Conservation (phyloP, 2,888 invertebrate species). For the Barypeithes pellucidus region DNA sequence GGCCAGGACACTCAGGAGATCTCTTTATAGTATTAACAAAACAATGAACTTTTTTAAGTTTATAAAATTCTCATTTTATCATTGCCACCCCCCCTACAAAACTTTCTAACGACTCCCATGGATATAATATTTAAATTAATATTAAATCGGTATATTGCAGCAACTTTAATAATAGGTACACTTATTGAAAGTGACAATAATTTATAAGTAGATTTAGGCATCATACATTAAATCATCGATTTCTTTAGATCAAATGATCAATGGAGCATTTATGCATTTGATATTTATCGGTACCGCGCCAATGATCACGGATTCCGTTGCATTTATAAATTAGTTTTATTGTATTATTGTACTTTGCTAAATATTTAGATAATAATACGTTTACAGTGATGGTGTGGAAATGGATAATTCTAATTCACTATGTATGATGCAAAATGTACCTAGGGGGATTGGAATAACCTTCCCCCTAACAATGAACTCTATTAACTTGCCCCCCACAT, state of each 20-base stretch:
- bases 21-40: too few species aligned
- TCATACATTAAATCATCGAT: slow-evolving; percentile 22
- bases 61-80: too few species aligned
- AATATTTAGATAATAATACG: neutral
- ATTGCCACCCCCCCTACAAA: too few species aligned
- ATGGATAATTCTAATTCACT: neutral
- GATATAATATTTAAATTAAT: neutral
- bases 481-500: too few species aligned
- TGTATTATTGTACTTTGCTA: slow-evolving; percentile 17
- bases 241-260: slow-evolving; percentile 17
- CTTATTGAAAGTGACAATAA: slow-evolving; percentile 33
- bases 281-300: neutral
- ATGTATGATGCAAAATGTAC: too few species aligned
- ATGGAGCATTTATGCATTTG: slow-evolving; percentile 14
- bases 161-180: slow-evolving; percentile 29
- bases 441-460: too few species aligned
- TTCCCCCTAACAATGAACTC: too few species aligned
- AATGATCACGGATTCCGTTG: slow-evolving; percentile 11
- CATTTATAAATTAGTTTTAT: slow-evolving; percentile 6
- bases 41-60: too few species aligned
- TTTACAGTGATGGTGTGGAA: neutral
- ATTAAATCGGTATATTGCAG: slow-evolving; percentile 28
- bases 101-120: too few species aligned
- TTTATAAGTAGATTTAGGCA: slow-evolving; percentile 27
- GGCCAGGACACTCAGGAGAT: too few species aligned